Percentiles rank a stretch among this genome's conserved stretches.
Conservation (phyloP, 1,140 invertebrate species). For the Camponotus floridanus region DNA sequence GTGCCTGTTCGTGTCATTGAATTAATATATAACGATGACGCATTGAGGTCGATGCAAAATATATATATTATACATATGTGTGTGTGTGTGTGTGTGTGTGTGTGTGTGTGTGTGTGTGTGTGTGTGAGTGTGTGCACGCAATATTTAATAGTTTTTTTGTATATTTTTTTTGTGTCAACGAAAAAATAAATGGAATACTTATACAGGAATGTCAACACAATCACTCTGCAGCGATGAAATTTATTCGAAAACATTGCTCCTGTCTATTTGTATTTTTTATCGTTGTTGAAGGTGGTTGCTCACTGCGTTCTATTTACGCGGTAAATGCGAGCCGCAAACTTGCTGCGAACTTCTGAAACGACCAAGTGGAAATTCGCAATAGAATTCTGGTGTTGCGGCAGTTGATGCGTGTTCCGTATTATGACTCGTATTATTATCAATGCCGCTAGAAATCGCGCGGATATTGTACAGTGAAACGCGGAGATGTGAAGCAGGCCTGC, state of each 20-base stretch:
- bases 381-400: conserved; percentile 42
- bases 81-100: not conserved
- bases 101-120: not conserved
- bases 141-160: conserved; percentile 10
- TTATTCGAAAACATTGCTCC: not conserved
- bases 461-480: conserved; percentile 19
- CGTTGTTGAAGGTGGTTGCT: not conserved
- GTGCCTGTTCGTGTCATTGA: conserved; percentile 43
- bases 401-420: conserved; percentile 29
- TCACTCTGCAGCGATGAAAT: not conserved
- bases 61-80: not conserved
- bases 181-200: not conserved
- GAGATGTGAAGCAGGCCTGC: conserved; percentile 14
- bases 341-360: conserved; percentile 32
- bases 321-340: conserved; percentile 25
- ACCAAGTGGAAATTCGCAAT: conserved; percentile 42
- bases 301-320: conserved; percentile 36
- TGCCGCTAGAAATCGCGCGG: conserved; percentile 46
- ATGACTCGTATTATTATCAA: conserved; percentile 48
- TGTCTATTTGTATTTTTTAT: not conserved
- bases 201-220: not conserved
- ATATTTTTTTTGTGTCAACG: not conserved
- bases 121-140: not conserved
- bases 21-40: conserved; percentile 50
- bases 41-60: conserved; percentile 14